Evolutionary conservation across 30 jellyfish, hydroid and myxozoan species (phyloP), one percentile per base, ranked within the genome.

Genomic region (Rhopilema esculentum): DNA sequence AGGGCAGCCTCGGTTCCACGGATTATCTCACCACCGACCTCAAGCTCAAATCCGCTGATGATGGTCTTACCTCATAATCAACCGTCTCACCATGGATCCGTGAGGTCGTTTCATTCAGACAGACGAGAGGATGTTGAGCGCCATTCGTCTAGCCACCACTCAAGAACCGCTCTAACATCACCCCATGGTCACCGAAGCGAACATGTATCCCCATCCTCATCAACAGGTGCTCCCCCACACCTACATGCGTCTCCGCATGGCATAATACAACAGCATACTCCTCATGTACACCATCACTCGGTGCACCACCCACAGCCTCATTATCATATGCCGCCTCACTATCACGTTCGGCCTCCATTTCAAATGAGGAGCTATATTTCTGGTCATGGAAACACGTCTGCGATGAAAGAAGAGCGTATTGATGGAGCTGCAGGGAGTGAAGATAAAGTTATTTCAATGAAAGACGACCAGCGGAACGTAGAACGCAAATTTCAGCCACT

Each of bases 241-340:
- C 63, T 87, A 1, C 87, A 74, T 27, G 72, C 87, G 1, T 74
- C 88, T 16, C 84, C 79, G 73, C 97, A 79, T 53, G 69, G 64
- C 26, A 68, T 80, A n/a, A 75, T 79, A 23, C 96, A 87, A 9
- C 78, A 67, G 31, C 91, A 91, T 48, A 72, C 97, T 25, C 89
- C 85, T 8, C 89, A 89, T 72, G 19, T 75, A 29, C 97, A 89
- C 77, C 97, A 89, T 78, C 97, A 80, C 51, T 79, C 91, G 65
- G 92, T 89, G 79, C 97, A 89, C 66, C 97, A 89, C 66, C 97
- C 89, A 20, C 97, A 79, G 89, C 91, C 91, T 27, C 97, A 89
- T 33, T 89, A 74, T 51, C 97, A 89, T 53, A 72, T 75, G 51
- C 88, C 86, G 81, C 86, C 92, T 75, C 89, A 80, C 57, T 72